These are phyloP conservation scores for Rapana venosa DNA, from an alignment of 2,888 invertebrate genomes.

Conservation along the genomic window DNA sequence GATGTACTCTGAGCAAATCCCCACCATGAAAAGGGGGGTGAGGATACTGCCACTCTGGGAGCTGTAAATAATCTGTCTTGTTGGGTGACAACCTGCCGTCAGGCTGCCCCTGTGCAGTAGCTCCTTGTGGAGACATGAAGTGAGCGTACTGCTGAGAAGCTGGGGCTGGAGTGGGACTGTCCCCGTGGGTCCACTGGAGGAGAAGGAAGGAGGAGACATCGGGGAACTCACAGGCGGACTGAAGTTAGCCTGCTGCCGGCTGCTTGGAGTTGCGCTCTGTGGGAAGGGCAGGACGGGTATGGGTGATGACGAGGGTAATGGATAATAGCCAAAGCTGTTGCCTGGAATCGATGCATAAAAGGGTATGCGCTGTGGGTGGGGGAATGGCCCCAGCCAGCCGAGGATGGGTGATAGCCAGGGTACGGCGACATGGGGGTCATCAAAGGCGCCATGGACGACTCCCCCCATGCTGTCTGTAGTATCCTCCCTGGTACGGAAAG, in stretches of 20 bases:
- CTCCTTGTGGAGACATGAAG: slow-evolving; percentile 21
- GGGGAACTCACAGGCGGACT: slow-evolving; percentile 19
- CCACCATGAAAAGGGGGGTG: not conserved
- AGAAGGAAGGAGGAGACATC: not conserved
- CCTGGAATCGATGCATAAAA: slow-evolving; percentile 16
- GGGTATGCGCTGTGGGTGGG: slow-evolving; percentile 32
- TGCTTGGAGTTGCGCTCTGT: slow-evolving; percentile 2
- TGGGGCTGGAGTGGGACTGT: not conserved
- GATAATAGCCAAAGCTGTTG: slow-evolving; percentile 25
- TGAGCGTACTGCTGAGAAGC: slow-evolving; percentile 26
- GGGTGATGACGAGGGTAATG: slow-evolving; percentile 21
- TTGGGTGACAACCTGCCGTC: slow-evolving; percentile 25
- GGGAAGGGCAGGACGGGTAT: not conserved
- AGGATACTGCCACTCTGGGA: not conserved
- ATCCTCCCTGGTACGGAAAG: slow-evolving; percentile 23
- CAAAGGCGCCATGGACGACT: not conserved
- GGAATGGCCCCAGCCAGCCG: slow-evolving; percentile 29
- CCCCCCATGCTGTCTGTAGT: slow-evolving; percentile 40
- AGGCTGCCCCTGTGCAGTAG: slow-evolving; percentile 31
- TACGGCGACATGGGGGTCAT: not conserved
- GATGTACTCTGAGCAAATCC: not conserved
- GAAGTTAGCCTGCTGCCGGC: slow-evolving; percentile 30
- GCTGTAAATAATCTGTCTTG: not conserved
- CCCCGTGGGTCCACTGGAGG: not conserved
- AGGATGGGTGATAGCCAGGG: not conserved